Conservation (phyloP, 2,888 invertebrate genomes). For the Thymelicus sylvestris region DNA sequence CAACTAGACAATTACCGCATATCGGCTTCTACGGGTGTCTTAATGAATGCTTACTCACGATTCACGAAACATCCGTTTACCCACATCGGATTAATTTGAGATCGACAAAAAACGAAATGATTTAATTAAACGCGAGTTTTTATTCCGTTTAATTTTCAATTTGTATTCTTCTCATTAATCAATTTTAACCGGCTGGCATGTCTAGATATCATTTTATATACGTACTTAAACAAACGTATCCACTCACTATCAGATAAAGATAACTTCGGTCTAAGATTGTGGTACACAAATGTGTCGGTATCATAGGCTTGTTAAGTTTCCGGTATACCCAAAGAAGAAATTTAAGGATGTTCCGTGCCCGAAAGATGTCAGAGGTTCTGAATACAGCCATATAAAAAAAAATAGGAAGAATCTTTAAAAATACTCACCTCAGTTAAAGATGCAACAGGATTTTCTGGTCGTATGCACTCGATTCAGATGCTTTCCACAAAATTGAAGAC, state of each 20-base stretch:
- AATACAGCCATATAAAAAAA: background rate
- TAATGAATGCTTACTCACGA: constrained; percentile 25
- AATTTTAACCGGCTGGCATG: constrained; percentile 7
- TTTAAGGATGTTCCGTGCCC: background rate
- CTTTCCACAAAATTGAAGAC: constrained; percentile 75
- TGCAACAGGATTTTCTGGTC: constrained; percentile 75
- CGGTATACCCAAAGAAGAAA: constrained; percentile 24
- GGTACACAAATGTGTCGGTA: constrained; percentile 7
- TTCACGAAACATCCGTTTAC: constrained; percentile 34
- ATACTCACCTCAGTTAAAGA: constrained; percentile 76
- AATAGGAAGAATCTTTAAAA: constrained; percentile 49
- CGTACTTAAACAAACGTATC: constrained; percentile 2
- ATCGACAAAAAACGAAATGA: background rate
- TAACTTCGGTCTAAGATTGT: constrained; percentile 11
- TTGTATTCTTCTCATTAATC: constrained; percentile 14
- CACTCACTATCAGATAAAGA: constrained; percentile 29
- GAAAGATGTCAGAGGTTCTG: background rate
- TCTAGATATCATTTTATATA: background rate
- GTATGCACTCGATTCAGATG: constrained; percentile 68
- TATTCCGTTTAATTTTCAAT: constrained; percentile 7
- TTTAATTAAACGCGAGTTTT: constrained; percentile 15
- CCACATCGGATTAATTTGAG: constrained; percentile 20
- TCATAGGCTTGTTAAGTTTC: background rate
- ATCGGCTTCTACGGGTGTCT: constrained; percentile 13
- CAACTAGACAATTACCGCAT: constrained; percentile 20